Conservation (phyloP, 2,113 vertebrate species). For the Megaleporinus macrocephalus region DNA sequence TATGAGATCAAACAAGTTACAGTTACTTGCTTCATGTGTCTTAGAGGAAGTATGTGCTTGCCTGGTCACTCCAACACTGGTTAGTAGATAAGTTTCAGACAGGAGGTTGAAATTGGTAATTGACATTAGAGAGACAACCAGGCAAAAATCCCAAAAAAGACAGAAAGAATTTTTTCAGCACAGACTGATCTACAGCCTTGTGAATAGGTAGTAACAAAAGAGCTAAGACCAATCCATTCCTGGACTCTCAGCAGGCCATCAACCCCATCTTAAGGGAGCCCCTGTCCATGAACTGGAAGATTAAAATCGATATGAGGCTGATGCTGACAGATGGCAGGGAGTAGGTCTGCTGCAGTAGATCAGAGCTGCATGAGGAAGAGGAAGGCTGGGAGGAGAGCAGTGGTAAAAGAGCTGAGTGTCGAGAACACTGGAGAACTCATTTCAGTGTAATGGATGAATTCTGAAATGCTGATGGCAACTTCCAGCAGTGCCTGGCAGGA, state of each 20-base stretch:
- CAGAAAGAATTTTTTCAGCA: background rate
- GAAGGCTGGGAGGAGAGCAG: background rate
- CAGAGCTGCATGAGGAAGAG: background rate
- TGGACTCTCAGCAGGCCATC: slow-evolving; percentile 13
- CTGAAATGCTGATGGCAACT: slow-evolving; percentile 48
- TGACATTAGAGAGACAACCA: background rate
- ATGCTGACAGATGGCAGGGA: slow-evolving; percentile 33
- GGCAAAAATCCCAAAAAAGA: background rate
- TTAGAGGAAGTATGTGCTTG: background rate
- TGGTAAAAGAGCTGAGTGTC: slow-evolving; percentile 19
- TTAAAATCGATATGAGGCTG: slow-evolving; percentile 37
- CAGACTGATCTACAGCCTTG: background rate
- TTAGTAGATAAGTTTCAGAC: background rate
- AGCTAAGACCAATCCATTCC: slow-evolving; percentile 2
- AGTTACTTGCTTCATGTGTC: background rate
- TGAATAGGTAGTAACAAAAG: slow-evolving; percentile 5
- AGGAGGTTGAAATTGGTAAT: background rate
- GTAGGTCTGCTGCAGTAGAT: slow-evolving; percentile 26
- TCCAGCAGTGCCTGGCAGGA: slow-evolving; percentile 48
- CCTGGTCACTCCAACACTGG: background rate
- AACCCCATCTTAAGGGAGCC: slow-evolving; percentile 22
- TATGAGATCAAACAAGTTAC: background rate
- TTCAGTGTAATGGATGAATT: slow-evolving; percentile 44
- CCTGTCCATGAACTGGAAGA: slow-evolving; percentile 16
- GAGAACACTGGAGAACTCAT: slow-evolving; percentile 42